phyloP scores from a whole-genome alignment of 2,113 vertebrate genomes.

The Pseudonaja textilis region DNA sequence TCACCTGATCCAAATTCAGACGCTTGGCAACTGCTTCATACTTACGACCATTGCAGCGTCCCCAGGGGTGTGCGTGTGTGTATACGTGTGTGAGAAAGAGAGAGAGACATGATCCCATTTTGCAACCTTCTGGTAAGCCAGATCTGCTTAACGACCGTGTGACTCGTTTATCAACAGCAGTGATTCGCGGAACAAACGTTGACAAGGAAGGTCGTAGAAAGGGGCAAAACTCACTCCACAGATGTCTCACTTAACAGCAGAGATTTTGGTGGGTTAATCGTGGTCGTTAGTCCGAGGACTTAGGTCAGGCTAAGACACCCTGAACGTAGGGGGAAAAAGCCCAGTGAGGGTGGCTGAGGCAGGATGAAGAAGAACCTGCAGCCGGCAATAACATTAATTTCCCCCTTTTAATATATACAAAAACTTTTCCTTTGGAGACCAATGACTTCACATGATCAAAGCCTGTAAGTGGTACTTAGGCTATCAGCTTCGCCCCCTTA shows the following conservation, averaged over 20 bases:
- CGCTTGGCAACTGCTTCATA: no score
- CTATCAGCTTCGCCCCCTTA: conserved; percentile 85
- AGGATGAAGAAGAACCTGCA: conserved; percentile 48
- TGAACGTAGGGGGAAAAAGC: background rate
- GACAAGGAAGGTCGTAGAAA: background rate
- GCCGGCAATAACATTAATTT: conserved; percentile 82
- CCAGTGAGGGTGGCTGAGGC: background rate
- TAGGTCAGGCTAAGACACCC: background rate
- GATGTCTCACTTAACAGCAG: background rate
- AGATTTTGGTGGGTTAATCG: background rate
- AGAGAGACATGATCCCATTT: no score
- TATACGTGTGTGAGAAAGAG: no score
- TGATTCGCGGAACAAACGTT: background rate
- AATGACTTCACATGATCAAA: conserved; percentile 81
- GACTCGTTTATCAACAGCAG: background rate
- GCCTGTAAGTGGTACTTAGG: conserved; percentile 79
- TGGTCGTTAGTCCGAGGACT: background rate
- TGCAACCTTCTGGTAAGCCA: background rate
- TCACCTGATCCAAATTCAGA: no score
- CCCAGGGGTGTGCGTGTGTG: no score
- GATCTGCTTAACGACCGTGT: background rate
- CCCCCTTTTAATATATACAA: conserved; percentile 76
- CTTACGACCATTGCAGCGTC: no score
- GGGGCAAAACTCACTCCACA: background rate
- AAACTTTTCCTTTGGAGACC: conserved; percentile 79